Conservation (phyloP, 2,797 vertebrate genomes). For the Pseudotriccus pelzelni region DNA sequence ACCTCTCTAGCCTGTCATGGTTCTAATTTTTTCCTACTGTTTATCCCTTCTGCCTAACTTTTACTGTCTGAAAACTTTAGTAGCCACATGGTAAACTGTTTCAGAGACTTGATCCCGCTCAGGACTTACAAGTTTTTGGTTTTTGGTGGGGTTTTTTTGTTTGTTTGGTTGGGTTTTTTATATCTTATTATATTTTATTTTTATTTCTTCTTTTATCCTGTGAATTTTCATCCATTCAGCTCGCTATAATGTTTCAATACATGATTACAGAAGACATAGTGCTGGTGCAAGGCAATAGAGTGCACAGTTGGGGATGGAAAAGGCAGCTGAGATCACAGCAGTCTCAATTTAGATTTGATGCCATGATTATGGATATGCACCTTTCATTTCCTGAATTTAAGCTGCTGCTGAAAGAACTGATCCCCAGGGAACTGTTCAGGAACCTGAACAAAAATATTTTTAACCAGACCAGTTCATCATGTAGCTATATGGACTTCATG, state of each 20-base stretch:
- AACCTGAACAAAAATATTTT: not conserved
- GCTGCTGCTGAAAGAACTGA: not conserved
- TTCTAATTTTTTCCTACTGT: not conserved
- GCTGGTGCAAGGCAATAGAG: not conserved
- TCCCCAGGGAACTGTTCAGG: not conserved
- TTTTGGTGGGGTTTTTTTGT: too few relatives aligned
- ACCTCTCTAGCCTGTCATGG: not conserved
- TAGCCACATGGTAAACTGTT: rapidly evolving
- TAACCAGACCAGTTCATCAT: not conserved
- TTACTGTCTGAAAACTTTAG: not conserved
- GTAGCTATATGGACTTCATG: not conserved
- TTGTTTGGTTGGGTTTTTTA: too few relatives aligned
- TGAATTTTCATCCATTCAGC: not conserved
- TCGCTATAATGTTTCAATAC: not conserved
- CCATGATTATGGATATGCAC: constrained; percentile 25
- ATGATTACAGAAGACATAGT: not conserved
- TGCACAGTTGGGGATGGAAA: not conserved
- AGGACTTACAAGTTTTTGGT: not conserved
- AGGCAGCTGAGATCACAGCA: constrained; percentile 36
- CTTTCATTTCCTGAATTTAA: constrained; percentile 43
- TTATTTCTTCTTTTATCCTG: not conserved
- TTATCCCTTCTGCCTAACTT: not conserved
- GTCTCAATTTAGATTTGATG: constrained; percentile 30
- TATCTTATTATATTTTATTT: too few relatives aligned
- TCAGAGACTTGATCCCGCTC: not conserved